Conservation (phyloP, 2,797 vertebrate species). For the Rhabdomys pumilio region DNA sequence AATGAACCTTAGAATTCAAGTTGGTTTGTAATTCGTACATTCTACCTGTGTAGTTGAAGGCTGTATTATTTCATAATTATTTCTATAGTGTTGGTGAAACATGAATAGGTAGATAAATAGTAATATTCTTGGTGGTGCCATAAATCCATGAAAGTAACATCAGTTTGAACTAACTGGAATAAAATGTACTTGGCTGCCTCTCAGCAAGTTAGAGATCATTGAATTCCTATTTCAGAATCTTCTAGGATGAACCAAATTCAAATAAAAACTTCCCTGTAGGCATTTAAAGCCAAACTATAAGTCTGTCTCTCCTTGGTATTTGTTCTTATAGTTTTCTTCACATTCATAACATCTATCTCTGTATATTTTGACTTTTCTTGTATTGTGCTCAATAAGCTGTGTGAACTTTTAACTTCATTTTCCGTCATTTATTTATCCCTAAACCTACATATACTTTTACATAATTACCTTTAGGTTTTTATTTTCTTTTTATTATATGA, state of each 20-base stretch:
- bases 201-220: constrained; percentile 71
- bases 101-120: constrained; percentile 16
- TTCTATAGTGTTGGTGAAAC: background rate
- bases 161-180: constrained; percentile 27
- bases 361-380: constrained; percentile 63
- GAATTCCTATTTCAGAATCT: constrained; percentile 60
- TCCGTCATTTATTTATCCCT: constrained; percentile 49
- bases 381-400: constrained; percentile 58
- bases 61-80: background rate
- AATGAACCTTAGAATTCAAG: constrained; percentile 42
- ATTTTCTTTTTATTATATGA: constrained; percentile 68
- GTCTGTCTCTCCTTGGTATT: constrained; percentile 45
- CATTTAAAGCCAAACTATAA: constrained; percentile 64
- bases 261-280: constrained; percentile 69
- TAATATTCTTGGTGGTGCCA: background rate
- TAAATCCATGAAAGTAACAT: constrained; percentile 62
- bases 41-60: background rate
- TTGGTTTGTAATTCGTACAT: background rate
- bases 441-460: constrained; percentile 23
- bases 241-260: constrained; percentile 67
- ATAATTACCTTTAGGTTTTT: constrained; percentile 48
- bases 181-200: constrained; percentile 54
- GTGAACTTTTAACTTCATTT: constrained; percentile 40
- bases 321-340: constrained; percentile 43
- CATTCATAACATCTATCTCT: constrained; percentile 31